A percentile compares a stretch with the other conserved stretches of the same genome.
phyloP scores from a whole-genome alignment of 2,797 vertebrate genomes.

The Rhynchonycteris naso region DNA sequence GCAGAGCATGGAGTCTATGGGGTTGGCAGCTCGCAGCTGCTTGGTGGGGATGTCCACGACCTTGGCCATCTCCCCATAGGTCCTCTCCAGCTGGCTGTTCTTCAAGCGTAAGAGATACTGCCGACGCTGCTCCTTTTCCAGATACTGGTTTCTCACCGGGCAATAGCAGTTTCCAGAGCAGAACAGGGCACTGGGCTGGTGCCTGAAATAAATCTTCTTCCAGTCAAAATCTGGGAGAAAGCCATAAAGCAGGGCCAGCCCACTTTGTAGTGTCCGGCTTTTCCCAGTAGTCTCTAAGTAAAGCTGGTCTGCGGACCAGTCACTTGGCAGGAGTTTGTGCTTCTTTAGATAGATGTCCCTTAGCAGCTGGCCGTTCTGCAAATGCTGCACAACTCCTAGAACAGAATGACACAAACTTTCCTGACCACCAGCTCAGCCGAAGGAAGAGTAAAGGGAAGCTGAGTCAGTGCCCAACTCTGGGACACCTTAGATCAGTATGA shows the following conservation, averaged over 20 bases:
- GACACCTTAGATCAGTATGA: too few relatives aligned
- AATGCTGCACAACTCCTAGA: conserved; percentile 95
- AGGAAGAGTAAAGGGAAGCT: fast-evolving
- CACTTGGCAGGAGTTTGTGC: conserved; percentile 88
- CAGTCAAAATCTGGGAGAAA: conserved; percentile 94
- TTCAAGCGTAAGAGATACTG: conserved; percentile 93
- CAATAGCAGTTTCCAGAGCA: conserved; percentile 95
- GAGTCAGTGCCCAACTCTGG: background rate
- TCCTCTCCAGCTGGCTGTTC: conserved; percentile 90
- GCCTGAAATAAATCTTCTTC: conserved; percentile 90
- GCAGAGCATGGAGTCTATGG: conserved; percentile 95
- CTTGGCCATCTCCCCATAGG: conserved; percentile 93
- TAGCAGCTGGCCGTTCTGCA: conserved; percentile 94
- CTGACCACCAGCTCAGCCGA: background rate
- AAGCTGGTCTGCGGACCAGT: conserved; percentile 92
- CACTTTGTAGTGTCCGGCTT: conserved; percentile 96
- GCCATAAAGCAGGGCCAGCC: conserved; percentile 93
- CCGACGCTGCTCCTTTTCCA: conserved; percentile 95
- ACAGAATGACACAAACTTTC: conserved; percentile 35
- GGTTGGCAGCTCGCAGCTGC: conserved; percentile 94
- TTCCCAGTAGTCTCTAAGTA: conserved; percentile 96
- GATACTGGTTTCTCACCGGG: conserved; percentile 92
- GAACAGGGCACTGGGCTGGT: conserved; percentile 97
- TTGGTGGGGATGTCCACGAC: conserved; percentile 92
- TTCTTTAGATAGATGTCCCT: conserved; percentile 91